phyloP scores from a whole-genome alignment of 2,797 vertebrate species.

The Jordanella pulchra region DNA sequence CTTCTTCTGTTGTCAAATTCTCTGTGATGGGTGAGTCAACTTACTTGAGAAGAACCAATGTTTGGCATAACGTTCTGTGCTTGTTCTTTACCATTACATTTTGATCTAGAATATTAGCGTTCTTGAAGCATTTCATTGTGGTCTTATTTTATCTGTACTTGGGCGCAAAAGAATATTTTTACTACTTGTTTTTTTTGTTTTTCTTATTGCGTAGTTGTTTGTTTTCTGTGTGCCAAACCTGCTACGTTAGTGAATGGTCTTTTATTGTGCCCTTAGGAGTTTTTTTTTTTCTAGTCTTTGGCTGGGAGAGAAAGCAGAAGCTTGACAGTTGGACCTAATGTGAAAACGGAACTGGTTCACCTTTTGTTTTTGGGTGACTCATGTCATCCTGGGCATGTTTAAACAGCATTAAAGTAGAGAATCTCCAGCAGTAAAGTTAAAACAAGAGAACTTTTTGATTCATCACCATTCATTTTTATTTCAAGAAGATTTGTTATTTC shows the following conservation, averaged over 20 bases:
- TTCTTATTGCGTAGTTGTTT: no score
- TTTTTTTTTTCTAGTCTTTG: conserved; percentile 15
- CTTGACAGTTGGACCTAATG: background rate
- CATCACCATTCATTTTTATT: background rate
- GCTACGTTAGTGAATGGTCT: conserved; percentile 36
- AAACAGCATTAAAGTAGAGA: background rate
- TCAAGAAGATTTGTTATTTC: background rate
- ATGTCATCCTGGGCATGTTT: background rate
- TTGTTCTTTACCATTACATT: no score
- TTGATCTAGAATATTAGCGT: no score
- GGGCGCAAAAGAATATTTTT: no score
- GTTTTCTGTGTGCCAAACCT: conserved; percentile 36
- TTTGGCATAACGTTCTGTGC: background rate
- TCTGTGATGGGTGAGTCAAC: conserved; percentile 69
- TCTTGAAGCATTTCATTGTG: no score
- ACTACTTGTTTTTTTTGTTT: background rate
- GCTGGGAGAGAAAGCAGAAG: background rate
- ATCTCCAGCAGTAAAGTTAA: background rate
- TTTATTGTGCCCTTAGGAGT: conserved; percentile 27
- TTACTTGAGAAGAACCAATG: background rate
- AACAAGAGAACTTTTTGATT: background rate
- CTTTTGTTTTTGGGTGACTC: conserved; percentile 10
- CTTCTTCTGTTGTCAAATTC: background rate
- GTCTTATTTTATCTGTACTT: no score
- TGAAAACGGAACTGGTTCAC: background rate